Conservation (phyloP, 2,888 invertebrate species). For the Monopis laevigella region DNA sequence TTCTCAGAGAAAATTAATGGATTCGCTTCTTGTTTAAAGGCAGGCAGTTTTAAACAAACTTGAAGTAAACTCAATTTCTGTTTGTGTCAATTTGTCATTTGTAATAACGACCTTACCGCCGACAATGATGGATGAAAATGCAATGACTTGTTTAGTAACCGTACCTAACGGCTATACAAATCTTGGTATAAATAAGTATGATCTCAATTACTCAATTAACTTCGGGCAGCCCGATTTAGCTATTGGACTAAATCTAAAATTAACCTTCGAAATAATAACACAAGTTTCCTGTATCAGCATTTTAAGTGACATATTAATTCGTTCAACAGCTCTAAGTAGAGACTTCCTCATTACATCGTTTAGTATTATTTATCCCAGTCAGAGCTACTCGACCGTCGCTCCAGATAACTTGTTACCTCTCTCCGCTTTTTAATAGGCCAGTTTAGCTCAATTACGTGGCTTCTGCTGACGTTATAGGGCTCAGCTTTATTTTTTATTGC, state of each 20-base stretch:
- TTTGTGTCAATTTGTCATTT: constrained; percentile 38
- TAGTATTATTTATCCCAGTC: constrained; percentile 49
- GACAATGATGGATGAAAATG: neutral
- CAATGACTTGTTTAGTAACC: neutral
- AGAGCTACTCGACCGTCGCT: constrained; percentile 32
- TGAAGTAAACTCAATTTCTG: constrained; percentile 44
- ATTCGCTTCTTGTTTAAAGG: constrained; percentile 40
- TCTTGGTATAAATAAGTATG: neutral
- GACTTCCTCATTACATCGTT: constrained; percentile 58
- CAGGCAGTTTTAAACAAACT: constrained; percentile 31
- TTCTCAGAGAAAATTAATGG: constrained; percentile 43
- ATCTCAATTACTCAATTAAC: too few relatives aligned
- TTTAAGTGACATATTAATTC: constrained; percentile 48
- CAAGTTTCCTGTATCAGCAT: constrained; percentile 40
- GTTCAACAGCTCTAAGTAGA: constrained; percentile 47
- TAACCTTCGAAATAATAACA: constrained; percentile 52
- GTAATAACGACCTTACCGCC: constrained; percentile 1
- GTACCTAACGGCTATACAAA: neutral
- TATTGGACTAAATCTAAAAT: constrained; percentile 41
- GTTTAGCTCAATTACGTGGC: constrained; percentile 31
- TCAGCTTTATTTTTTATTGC: constrained; percentile 9
- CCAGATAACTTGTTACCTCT: constrained; percentile 25
- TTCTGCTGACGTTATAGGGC: constrained; percentile 2
- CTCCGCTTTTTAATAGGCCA: constrained; percentile 34
- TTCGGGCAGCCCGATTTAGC: neutral